Base-by-base conservation (phyloP, 2,888 invertebrate species). In the Macropis europaea region DNA sequence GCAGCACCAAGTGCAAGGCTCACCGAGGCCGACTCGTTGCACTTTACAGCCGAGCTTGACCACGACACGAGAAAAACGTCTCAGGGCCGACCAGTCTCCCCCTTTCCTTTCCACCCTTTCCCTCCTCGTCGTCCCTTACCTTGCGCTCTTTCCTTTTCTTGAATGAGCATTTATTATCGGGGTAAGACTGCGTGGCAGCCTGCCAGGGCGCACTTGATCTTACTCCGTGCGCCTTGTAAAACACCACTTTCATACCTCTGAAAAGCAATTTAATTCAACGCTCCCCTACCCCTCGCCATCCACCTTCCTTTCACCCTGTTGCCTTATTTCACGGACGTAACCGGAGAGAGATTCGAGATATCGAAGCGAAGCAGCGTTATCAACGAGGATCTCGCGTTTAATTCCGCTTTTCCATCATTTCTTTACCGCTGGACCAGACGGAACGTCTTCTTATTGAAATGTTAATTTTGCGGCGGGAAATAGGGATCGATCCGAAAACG, bases 261-360 rank as follows among this genome's bases (percentile, higher is more conserved):
- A 79, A 78, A 80, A 78, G 82, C 82, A 84, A 83, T 82, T 83
- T 84, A 83, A 81, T 83, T 83, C 77, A 77, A 72, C 73, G 68
- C 68, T 54, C 68, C 54, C n/a, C 71, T 72, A 67, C 43, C 59
- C 47, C 50, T 5, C 26, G 6, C 28, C 9, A 57, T 28, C 62
- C 24, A 28, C 15, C 24, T 40, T 30, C 15, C 64, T 11, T n/a
- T 22, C n/a, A 6, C 53, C 5, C 26, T 9, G 6, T 32, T 40
- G 30, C 50, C 45, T 52, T 63, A 50, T 64, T 53, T 36, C 53
- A 22, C 22, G 19, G 7, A 30, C 28, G 38, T 34, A 52, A 15
- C 15, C 38, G 36, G 38, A 6, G 9, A 6, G 40, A 42, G 66
- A 71, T 70, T 48, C 48, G 71, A n/a, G n/a, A n/a, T 70, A 73